Base-by-base conservation (phyloP, 2,888 invertebrate genomes). In the Drosophila borealis region DNA sequence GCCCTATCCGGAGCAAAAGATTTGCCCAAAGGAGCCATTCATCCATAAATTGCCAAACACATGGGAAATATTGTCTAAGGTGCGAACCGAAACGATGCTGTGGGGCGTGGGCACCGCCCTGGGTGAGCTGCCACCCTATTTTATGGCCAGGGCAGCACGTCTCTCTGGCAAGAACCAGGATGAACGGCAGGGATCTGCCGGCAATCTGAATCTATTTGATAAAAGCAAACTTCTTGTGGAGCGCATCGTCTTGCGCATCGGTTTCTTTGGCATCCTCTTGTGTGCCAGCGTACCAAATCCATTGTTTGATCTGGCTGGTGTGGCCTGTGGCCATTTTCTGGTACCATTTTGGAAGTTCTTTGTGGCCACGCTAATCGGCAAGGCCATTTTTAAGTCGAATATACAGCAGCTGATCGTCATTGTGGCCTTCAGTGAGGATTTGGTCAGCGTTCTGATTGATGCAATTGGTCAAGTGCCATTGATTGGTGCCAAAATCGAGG, bases 271-370 rank as follows among this genome's bases (percentile, higher is more conserved):
- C 13, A 99, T 99, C 80, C 93, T 99, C 54, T 96, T 98, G 0
- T 99, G 98, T 92, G 99, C 99, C 34, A 97, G 97, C 79, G 96
- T 97, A 93, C 99, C 99, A 8, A 99, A 99, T 93, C 99, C 99
- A 0, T 93, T 99, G 66, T 99, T 99, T 93, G 99, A 99, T 93
- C 93, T 99, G 90, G 99, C 99, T 19, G 99, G 99, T 0, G 96
- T 99, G 33, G 99, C 98, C 0, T 99, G 99, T 91, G 99, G 99
- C 0, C 99, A 99, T 93, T 99, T 99, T 92, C 94, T 99, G 60
- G 98, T 99, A 78, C 99, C 99, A 4, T 99, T 99, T 93, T 99
- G 99, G 98, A 99, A 99, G 8, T 99, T 99, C 93, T 99, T 99
- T 93, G 98, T 99, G 46, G 99, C 99, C 65, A 99, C 99, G 0